phyloP scores from a whole-genome alignment of 2,113 vertebrate genomes.

The Malaclemys terrapin region DNA sequence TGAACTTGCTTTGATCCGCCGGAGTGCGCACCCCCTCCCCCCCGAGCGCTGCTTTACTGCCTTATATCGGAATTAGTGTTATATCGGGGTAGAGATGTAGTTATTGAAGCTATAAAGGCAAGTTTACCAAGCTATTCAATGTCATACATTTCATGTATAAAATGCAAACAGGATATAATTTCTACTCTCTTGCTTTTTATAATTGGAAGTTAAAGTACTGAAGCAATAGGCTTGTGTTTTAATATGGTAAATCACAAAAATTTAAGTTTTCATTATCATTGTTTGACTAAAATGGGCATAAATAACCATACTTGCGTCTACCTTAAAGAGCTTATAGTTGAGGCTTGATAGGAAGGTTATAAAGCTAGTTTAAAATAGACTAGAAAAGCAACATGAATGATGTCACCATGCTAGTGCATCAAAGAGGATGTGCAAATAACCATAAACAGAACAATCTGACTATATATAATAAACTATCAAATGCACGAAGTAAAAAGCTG shows the following conservation, averaged over 20 bases:
- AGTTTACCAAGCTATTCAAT: neutral
- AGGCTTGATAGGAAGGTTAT: neutral
- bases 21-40: no score
- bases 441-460: conserved; percentile 10
- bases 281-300: neutral
- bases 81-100: no score
- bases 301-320: neutral
- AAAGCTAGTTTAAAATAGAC: no score
- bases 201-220: neutral
- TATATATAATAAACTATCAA: neutral
- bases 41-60: no score
- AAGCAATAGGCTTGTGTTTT: neutral
- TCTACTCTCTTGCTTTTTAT: neutral
- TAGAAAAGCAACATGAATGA: neutral
- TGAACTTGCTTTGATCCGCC: no score
- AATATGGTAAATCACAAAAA: neutral
- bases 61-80: no score
- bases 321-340: neutral
- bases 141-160: neutral
- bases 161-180: neutral
- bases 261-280: neutral
- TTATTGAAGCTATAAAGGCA: neutral
- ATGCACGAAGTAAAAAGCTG: conserved; percentile 11
- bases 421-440: neutral
- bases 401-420: neutral